A percentile compares a stretch with the other conserved stretches of the same genome.
These are phyloP conservation scores for Ptychochromis oligacanthus DNA, from an alignment of 2,113 vertebrate genomes.

Conservation along the genomic window DNA sequence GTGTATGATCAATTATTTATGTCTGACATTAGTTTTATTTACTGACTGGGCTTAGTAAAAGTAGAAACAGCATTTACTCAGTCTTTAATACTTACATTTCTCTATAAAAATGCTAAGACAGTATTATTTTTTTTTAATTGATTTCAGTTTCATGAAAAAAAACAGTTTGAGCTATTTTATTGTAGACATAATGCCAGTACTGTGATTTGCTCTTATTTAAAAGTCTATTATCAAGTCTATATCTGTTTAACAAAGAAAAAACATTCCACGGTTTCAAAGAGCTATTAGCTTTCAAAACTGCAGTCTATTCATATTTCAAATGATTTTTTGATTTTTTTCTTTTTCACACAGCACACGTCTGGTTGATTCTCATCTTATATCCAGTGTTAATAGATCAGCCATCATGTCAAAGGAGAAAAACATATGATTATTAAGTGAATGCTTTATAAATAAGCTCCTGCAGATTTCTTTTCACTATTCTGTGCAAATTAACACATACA, in stretches of 20 bases:
- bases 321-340: no score
- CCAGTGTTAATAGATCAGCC: no score
- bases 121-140: neutral
- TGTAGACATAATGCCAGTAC: neutral
- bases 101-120: neutral
- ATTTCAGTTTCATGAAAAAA: neutral
- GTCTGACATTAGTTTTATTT: neutral
- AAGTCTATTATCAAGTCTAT: no score
- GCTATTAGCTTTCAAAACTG: no score
- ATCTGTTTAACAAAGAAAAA: no score
- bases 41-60: neutral
- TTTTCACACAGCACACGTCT: no score
- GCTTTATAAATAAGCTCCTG: neutral
- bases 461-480: neutral
- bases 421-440: neutral
- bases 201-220: neutral
- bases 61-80: neutral
- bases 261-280: no score
- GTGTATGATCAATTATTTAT: neutral
- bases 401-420: no score
- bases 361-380: no score
- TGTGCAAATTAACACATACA: neutral
- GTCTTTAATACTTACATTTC: neutral
- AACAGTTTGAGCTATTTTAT: neutral
- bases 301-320: no score